These are phyloP conservation scores for Agrochola circellaris DNA, from an alignment of 2,888 invertebrate species.

Conservation along the genomic window DNA sequence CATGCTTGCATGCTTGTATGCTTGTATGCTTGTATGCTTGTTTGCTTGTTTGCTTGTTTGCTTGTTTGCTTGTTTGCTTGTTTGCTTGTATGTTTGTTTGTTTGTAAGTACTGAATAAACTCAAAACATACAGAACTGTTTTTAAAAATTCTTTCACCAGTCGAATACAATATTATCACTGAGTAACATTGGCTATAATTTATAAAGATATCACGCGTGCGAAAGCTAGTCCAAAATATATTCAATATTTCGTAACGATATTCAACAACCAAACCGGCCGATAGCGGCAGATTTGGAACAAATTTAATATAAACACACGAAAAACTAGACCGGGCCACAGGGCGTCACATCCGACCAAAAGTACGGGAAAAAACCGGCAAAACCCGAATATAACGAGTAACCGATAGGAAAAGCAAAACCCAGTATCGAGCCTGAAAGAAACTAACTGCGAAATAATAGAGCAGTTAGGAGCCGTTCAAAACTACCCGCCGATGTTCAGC, in stretches of 20 bases:
- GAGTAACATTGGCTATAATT: too few species aligned
- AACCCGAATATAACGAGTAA: conserved; percentile 78
- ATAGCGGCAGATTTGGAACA: conserved; percentile 36
- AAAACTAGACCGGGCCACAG: conserved; percentile 60
- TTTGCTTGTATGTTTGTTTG: too few species aligned
- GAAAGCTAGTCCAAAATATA: background rate
- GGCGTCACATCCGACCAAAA: conserved; percentile 71
- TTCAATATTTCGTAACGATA: conserved; percentile 6
- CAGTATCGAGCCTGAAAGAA: conserved; percentile 75
- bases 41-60: too few species aligned
- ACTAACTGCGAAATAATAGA: conserved; percentile 81
- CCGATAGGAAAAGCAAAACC: conserved; percentile 78
- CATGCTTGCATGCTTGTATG: too few species aligned
- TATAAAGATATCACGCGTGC: too few species aligned
- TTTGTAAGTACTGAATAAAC: too few species aligned
- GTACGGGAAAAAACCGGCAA: conserved; percentile 73
- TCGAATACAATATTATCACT: too few species aligned
- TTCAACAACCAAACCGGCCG: conserved; percentile 5
- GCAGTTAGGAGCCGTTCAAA: conserved; percentile 71
- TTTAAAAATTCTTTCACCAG: too few species aligned
- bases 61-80: too few species aligned
- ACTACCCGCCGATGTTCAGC: conserved; percentile 61
- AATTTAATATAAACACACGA: conserved; percentile 62
- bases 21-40: too few species aligned
- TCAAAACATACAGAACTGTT: too few species aligned